A percentile compares a stretch with the other conserved stretches of the same genome.
Conservation (phyloP, 2,888 invertebrate genomes). For the Laothoe populi region DNA sequence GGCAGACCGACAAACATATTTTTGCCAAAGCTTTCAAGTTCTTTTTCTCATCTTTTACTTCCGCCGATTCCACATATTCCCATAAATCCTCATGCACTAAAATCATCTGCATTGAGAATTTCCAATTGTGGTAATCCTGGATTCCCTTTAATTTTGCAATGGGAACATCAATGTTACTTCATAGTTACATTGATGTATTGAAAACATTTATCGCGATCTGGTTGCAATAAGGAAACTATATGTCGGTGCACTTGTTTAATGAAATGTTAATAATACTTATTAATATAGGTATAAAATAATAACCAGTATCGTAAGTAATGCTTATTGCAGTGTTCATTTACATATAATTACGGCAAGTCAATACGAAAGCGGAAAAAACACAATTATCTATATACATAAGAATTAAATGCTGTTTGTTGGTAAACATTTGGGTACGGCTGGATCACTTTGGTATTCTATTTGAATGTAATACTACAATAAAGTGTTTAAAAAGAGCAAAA, state of each 20-base stretch:
- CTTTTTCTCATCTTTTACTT: too few relatives aligned
- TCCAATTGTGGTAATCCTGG: too few relatives aligned
- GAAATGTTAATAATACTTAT: conserved; percentile 17
- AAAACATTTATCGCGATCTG: conserved; percentile 31
- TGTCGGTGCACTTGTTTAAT: conserved; percentile 10
- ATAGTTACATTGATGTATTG: background rate
- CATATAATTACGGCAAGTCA: conserved; percentile 9
- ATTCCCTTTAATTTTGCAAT: too few relatives aligned
- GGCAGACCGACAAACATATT: too few relatives aligned
- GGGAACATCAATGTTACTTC: background rate
- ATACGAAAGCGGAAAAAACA: conserved; percentile 10
- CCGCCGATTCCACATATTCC: too few relatives aligned
- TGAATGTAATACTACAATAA: too few relatives aligned
- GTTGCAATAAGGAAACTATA: conserved; percentile 37
- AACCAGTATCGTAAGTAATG: conserved; percentile 1
- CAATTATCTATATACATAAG: background rate
- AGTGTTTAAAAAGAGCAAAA: too few relatives aligned
- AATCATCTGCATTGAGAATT: too few relatives aligned
- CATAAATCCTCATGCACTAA: too few relatives aligned
- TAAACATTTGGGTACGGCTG: too few relatives aligned
- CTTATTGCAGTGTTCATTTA: conserved; percentile 19
- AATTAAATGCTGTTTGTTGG: background rate
- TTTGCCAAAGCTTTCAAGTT: too few relatives aligned
- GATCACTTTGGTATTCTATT: too few relatives aligned
- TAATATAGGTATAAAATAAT: conserved; percentile 23